A percentile compares a stretch with the other conserved stretches of the same genome.
These are phyloP conservation scores for Drosophila phalerata DNA, from an alignment of 2,888 invertebrate genomes.

Conservation along the genomic window DNA sequence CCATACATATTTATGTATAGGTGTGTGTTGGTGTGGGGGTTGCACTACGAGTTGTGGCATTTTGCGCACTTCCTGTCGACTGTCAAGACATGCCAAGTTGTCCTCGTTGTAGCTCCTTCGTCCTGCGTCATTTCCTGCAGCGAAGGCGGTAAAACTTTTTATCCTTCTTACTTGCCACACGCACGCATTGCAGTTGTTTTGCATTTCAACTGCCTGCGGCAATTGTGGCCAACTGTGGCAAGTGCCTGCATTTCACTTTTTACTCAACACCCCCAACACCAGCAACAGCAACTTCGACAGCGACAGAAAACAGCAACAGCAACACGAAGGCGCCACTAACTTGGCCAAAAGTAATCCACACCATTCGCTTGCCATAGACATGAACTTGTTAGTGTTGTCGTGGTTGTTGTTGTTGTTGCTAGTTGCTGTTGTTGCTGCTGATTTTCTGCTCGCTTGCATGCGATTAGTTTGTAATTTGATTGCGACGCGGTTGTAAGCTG, in stretches of 20 bases:
- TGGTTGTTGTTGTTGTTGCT: constrained; percentile 33
- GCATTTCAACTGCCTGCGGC: constrained; percentile 62
- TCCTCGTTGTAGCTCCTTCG: constrained; percentile 47
- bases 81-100: constrained; percentile 69
- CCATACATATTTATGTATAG: constrained; percentile 18
- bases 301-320: constrained; percentile 30
- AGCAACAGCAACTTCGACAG: constrained; percentile 27
- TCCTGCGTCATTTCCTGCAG: constrained; percentile 56
- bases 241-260: constrained; percentile 70
- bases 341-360: constrained; percentile 69
- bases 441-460: constrained; percentile 80
- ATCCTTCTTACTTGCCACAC: constrained; percentile 66
- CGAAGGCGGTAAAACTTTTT: constrained; percentile 53
- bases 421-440: constrained; percentile 48
- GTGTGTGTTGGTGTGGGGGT: constrained; percentile 33
- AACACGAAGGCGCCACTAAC: constrained; percentile 47
- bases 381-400: constrained; percentile 49
- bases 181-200: constrained; percentile 81
- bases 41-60: constrained; percentile 76
- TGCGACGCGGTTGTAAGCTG: constrained; percentile 65
- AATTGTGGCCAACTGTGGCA: constrained; percentile 29
- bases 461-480: constrained; percentile 84
- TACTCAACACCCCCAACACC: constrained; percentile 57
- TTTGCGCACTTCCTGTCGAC: constrained; percentile 85
- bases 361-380: constrained; percentile 53